These are phyloP conservation scores for Protonibea diacanthus DNA, from an alignment of 2,797 vertebrate species.

Conservation along the genomic window DNA sequence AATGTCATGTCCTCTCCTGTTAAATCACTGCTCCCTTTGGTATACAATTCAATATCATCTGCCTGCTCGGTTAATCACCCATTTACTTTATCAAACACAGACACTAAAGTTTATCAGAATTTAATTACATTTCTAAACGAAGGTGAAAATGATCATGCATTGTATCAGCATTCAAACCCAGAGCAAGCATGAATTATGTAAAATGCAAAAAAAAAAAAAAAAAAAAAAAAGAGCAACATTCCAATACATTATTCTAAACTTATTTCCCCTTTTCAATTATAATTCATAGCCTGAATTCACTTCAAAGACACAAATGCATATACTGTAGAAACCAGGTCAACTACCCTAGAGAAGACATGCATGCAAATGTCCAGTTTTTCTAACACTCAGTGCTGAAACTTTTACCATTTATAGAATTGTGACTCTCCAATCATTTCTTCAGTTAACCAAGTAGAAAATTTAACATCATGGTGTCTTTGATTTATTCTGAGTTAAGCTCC, in stretches of 20 bases:
- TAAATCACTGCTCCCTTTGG: not conserved
- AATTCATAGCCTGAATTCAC: too few species aligned
- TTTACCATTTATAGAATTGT: not conserved
- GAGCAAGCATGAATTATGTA: not conserved
- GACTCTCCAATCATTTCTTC: not conserved
- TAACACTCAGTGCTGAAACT: not conserved
- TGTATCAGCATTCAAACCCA: not conserved
- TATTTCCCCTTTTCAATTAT: not conserved
- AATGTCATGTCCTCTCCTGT: slow-evolving; percentile 9
- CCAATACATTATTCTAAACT: not conserved
- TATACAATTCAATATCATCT: not conserved
- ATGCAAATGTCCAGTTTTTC: slow-evolving; percentile 12
- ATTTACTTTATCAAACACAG: slow-evolving; percentile 15
- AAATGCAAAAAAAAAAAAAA: too few species aligned
- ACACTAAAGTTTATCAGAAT: slow-evolving; percentile 1
- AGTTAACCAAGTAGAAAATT: slow-evolving; percentile 13
- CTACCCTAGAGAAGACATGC: not conserved
- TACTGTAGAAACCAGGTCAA: slow-evolving; percentile 7
- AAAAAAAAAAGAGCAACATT: not conserved
- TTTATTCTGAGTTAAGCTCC: slow-evolving; percentile 2
- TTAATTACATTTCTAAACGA: not conserved
- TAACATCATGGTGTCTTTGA: not conserved
- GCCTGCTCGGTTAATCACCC: slow-evolving; percentile 3
- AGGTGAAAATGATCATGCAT: not conserved
- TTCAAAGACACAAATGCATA: too few species aligned